These are phyloP conservation scores for Anarsia innoxiella DNA, from an alignment of 2,888 invertebrate species.

Conservation along the genomic window DNA sequence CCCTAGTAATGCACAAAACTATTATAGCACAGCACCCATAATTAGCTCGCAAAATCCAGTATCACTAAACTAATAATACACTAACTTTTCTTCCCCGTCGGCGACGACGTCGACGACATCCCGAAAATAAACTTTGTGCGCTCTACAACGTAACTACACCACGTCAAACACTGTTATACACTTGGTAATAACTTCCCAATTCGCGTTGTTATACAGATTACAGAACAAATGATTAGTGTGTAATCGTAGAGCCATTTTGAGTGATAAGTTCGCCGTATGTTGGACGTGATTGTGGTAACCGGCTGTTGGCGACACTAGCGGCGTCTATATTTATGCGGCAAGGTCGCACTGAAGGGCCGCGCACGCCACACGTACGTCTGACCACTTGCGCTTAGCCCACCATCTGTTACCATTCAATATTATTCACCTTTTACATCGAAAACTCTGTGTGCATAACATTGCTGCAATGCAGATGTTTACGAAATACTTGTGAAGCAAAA, in stretches of 20 bases:
- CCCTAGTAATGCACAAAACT: not conserved
- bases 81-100: conserved; percentile 60
- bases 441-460: too few relatives aligned
- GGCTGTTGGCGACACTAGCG: conserved; percentile 54
- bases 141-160: conserved; percentile 42
- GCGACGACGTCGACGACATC: conserved; percentile 62
- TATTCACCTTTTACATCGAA: not conserved
- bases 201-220: conserved; percentile 32
- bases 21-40: conserved; percentile 4
- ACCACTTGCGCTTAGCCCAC: conserved; percentile 37
- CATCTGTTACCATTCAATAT: conserved; percentile 17
- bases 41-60: conserved; percentile 18
- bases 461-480: too few relatives aligned
- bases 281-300: conserved; percentile 31
- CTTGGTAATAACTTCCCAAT: conserved; percentile 28
- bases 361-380: conserved; percentile 30
- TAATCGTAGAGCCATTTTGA: conserved; percentile 68
- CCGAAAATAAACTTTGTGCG: conserved; percentile 40
- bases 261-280: conserved; percentile 48
- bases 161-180: conserved; percentile 47
- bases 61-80: conserved; percentile 40
- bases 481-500: too few relatives aligned
- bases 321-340: conserved; percentile 59
- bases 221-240: conserved; percentile 44
- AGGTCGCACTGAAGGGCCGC: conserved; percentile 56